These are phyloP conservation scores for Onchidella celtica DNA, from an alignment of 2,888 invertebrate genomes.

Conservation along the genomic window DNA sequence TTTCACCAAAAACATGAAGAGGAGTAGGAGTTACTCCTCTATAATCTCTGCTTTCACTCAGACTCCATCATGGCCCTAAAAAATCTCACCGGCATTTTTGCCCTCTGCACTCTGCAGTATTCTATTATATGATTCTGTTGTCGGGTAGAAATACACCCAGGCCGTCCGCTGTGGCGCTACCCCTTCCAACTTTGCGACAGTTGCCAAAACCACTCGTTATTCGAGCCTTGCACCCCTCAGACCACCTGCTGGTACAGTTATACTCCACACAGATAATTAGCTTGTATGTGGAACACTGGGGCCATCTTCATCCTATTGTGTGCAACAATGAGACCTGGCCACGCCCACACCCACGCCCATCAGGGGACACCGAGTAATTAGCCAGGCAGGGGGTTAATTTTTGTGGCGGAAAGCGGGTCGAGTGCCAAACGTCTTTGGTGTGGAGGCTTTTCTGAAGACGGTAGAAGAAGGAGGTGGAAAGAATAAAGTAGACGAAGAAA, in stretches of 20 bases:
- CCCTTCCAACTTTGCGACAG: too few species aligned
- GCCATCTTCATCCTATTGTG: background rate
- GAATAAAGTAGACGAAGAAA: background rate
- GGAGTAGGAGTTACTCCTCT: too few species aligned
- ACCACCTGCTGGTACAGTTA: background rate
- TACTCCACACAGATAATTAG: background rate
- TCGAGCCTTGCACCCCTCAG: background rate
- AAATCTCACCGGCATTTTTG: too few species aligned
- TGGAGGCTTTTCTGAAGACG: too few species aligned
- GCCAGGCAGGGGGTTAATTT: background rate
- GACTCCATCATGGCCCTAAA: too few species aligned
- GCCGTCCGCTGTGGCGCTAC: too few species aligned
- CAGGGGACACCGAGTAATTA: background rate
- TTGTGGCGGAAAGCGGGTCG: background rate
- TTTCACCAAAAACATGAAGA: too few species aligned
- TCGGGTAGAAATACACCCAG: too few species aligned
- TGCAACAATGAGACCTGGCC: background rate
- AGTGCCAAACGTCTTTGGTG: background rate
- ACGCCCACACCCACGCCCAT: background rate
- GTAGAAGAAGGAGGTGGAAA: background rate
- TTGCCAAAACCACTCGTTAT: too few species aligned
- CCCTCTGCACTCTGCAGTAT: too few species aligned
- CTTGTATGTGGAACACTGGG: background rate
- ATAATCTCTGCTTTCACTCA: too few species aligned
- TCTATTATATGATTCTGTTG: too few species aligned